Percentiles rank a stretch among this genome's conserved stretches.
These are phyloP conservation scores for Listrodromus nycthemerus DNA, from an alignment of 2,888 invertebrate species.

Conservation along the genomic window DNA sequence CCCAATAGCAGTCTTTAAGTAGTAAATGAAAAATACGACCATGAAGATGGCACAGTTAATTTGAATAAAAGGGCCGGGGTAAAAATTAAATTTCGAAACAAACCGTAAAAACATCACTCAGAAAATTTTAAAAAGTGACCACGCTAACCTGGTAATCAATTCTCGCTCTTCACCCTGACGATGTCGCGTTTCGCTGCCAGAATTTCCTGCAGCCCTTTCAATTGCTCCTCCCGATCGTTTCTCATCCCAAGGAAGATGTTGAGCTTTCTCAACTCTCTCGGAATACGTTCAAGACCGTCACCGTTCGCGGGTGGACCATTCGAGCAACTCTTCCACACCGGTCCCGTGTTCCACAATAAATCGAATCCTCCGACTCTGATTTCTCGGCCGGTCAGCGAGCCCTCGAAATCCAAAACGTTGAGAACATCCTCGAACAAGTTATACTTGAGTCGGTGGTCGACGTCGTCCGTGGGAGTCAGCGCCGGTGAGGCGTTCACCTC, in stretches of 20 bases:
- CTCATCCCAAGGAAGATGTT: constrained; percentile 79
- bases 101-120: neutral
- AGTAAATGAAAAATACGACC: no score
- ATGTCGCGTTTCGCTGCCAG: constrained; percentile 39
- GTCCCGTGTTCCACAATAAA: constrained; percentile 86
- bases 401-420: constrained; percentile 87
- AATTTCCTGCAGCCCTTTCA: constrained; percentile 68
- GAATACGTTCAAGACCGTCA: constrained; percentile 29
- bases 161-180: neutral
- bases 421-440: constrained; percentile 87
- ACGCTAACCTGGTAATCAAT: neutral
- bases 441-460: constrained; percentile 87
- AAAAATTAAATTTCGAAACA: no score
- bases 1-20: no score
- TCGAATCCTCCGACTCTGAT: constrained; percentile 87
- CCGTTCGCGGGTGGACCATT: constrained; percentile 68
- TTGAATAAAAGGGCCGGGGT: no score
- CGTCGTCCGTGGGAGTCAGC: constrained; percentile 85
- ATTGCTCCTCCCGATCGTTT: constrained; percentile 78
- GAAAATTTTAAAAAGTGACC: neutral
- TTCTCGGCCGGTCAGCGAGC: constrained; percentile 86
- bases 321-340: constrained; percentile 80
- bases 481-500: constrained; percentile 88
- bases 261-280: constrained; percentile 71
- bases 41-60: no score